Evolutionary conservation across 2,113 vertebrate genomes (phyloP).

Genomic region (Megaceryle torquata): DNA sequence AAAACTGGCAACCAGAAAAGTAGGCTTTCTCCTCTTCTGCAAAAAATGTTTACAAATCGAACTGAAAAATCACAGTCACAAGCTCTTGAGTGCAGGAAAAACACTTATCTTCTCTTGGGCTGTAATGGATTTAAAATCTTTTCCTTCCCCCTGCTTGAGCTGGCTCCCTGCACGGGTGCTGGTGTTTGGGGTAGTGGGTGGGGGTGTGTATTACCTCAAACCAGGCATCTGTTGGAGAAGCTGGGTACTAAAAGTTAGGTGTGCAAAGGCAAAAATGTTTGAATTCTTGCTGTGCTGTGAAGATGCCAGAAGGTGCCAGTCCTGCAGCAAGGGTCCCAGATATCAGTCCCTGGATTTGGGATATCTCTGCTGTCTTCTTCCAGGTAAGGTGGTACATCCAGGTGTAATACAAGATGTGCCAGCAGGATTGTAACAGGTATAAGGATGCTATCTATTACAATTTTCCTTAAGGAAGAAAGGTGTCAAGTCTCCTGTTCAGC

Average conservation of each 20-base stretch:
- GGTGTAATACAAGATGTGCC: neutral
- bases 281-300: neutral
- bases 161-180: neutral
- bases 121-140: neutral
- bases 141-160: neutral
- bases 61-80: neutral
- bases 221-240: neutral
- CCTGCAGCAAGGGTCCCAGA: neutral
- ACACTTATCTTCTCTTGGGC: neutral
- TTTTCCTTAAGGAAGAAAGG: neutral
- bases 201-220: neutral
- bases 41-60: neutral
- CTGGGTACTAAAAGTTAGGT: neutral
- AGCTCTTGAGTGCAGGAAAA: neutral
- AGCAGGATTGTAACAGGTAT: neutral
- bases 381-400: neutral
- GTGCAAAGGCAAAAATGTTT: neutral
- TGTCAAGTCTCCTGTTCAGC: neutral
- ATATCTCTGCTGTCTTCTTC: neutral
- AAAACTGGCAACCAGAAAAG: neutral
- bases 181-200: no score
- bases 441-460: accelerated
- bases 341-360: neutral
- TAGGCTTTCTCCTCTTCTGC: neutral
- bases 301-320: neutral